Evolutionary conservation across 2,113 vertebrate species (phyloP).

Genomic region (Vulpes ferrilata): DNA sequence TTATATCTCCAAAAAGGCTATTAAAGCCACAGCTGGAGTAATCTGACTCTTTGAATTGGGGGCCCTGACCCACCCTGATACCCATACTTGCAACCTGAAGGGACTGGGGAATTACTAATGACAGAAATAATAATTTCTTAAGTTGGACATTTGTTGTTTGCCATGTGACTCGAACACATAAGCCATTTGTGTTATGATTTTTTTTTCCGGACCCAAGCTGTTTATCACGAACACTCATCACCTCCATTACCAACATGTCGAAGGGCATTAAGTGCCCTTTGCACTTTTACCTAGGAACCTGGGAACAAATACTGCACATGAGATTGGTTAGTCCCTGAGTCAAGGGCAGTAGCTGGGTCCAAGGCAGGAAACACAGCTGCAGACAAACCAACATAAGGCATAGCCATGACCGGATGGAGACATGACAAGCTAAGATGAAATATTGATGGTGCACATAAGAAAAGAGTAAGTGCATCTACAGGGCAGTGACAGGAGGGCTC

Average conservation of each 20-base stretch:
- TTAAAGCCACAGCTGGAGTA: neutral
- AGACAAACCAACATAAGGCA: neutral
- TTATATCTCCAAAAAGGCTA: slow-evolving; percentile 15
- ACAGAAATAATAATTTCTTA: neutral
- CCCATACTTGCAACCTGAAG: neutral
- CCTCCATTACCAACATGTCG: neutral
- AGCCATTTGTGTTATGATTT: neutral
- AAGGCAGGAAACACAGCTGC: neutral
- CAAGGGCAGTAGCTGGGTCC: neutral
- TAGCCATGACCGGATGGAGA: neutral
- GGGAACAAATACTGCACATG: neutral
- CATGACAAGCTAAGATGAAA: slow-evolving; percentile 25
- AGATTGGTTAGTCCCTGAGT: neutral
- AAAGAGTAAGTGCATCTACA: slow-evolving; percentile 36
- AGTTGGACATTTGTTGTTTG: neutral
- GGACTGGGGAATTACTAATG: neutral
- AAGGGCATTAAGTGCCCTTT: neutral
- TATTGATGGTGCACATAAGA: neutral
- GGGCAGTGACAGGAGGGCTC: neutral
- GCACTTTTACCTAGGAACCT: neutral
- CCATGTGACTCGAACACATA: neutral
- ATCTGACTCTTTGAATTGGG: neutral
- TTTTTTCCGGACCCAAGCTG: neutral
- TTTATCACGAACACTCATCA: neutral
- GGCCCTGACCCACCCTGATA: neutral